Evolutionary conservation across 2,797 vertebrate species (phyloP), one percentile per base, ranked within the genome.

Genomic region (Craterocephalus amniculus): DNA sequence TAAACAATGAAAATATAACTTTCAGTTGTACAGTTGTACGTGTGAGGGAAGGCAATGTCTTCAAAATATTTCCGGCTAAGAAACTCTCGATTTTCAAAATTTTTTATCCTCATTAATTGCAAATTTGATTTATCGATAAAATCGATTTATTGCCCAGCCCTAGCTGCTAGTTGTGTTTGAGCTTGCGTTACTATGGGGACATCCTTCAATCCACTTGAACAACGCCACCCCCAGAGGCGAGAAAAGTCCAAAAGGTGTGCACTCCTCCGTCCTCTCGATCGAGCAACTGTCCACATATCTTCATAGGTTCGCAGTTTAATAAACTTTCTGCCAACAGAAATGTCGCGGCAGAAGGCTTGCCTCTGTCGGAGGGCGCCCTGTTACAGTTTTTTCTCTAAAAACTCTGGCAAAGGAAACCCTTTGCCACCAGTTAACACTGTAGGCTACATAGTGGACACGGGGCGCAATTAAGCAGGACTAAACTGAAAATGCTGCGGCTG

Each of bases 401-500:
- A 73, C 68, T 67, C 58, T 58, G 12, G 22, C 68, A 56, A 59
- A 63, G 60, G 60, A 70, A 81, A 81, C 64, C 77, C 62, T 55
- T 57, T 36, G 18, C 51, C 2, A 6, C 62, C 35, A 65, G 71
- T 83, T 86, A 84, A 85, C 75, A 58, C 72, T 62, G 29, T 7
- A n/a, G n/a, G n/a, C n/a, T n/a, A 24, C 75, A 49, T 52, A 62
- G 71, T 78, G 73, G 79, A 79, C 82, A 81, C 66, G 20, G 78
- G 83, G 83, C 68, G 77, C 76, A 89, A 89, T 92, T 88, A 92
- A 78, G 77, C 60, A 36, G 71, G 82, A 83, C 24, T 56, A 78
- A 74, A 65, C 75, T 62, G 67, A 83, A 31, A 86, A 90, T 22
- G 38, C 29, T 69, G 67, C 49, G 59, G 67, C 66, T 1, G 29